phyloP scores from a whole-genome alignment of 2,797 vertebrate species.

The Eospalax fontanierii region DNA sequence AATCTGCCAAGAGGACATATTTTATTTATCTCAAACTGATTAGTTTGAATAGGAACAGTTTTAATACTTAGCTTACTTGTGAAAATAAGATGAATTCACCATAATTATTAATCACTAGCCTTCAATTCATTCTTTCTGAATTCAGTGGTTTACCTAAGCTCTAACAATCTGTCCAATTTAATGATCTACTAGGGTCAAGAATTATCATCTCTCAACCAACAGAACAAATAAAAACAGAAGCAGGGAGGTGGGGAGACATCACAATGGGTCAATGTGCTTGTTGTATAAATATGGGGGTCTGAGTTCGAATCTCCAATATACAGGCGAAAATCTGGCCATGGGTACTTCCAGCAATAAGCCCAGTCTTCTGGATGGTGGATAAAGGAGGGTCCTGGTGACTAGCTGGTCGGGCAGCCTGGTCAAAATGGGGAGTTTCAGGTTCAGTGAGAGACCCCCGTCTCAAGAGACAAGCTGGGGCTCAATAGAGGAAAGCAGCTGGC shows the following conservation, averaged over 20 bases:
- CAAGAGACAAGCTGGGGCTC: neutral
- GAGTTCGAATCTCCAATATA: neutral
- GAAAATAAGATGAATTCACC: conserved; percentile 4
- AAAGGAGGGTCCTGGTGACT: neutral
- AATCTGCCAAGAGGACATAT: conserved; percentile 50
- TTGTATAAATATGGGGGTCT: neutral
- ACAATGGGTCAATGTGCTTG: neutral
- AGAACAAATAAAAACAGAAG: neutral
- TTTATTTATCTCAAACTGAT: conserved; percentile 29
- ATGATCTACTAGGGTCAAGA: neutral
- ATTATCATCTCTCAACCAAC: conserved; percentile 1
- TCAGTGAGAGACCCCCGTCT: neutral
- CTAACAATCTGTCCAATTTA: conserved; percentile 6
- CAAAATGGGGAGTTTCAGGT: neutral
- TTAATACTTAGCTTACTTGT: conserved; percentile 64
- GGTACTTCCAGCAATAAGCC: neutral
- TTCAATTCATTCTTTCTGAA: conserved; percentile 19
- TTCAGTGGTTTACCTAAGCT: conserved; percentile 12
- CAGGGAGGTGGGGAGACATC: neutral
- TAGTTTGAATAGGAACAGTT: conserved; percentile 52
- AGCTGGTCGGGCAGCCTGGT: neutral
- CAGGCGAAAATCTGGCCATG: neutral
- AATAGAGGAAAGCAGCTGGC: neutral
- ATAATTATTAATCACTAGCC: conserved; percentile 44
- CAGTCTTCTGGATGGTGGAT: neutral